Conservation (phyloP, 2,797 vertebrate genomes). For the Lophotriccus pileatus region DNA sequence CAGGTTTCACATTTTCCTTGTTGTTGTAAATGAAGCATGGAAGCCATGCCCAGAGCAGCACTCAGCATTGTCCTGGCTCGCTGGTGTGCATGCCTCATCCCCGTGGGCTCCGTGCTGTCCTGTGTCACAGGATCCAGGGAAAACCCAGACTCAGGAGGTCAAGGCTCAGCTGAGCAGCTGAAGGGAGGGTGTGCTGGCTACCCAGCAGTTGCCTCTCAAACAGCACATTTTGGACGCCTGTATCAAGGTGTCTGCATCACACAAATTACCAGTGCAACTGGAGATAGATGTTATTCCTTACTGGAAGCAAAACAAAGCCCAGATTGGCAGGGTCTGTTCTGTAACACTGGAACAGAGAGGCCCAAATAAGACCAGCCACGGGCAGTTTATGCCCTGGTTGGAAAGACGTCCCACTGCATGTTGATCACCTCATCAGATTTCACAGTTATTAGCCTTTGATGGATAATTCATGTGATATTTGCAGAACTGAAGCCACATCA, state of each 20-base stretch:
- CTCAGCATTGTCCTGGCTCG: neutral
- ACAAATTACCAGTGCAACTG: neutral
- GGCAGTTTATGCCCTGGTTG: neutral
- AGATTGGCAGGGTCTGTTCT: neutral
- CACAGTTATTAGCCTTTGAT: neutral
- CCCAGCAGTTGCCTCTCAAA: neutral
- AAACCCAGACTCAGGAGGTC: neutral
- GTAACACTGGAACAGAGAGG: neutral
- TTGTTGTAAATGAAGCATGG: accelerated
- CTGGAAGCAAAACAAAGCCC: neutral
- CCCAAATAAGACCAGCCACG: neutral
- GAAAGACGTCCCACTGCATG: neutral
- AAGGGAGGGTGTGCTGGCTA: neutral
- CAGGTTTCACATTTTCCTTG: neutral
- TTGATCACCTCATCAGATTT: neutral
- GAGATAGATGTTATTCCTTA: neutral
- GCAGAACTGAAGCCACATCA: neutral
- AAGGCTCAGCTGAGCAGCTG: neutral
- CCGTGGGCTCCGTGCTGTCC: accelerated
- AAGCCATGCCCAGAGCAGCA: neutral
- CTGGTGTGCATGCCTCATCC: accelerated
- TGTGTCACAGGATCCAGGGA: neutral
- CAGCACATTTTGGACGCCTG: neutral
- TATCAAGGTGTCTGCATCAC: neutral
- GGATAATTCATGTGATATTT: neutral